Base-by-base conservation (phyloP, 2,797 vertebrate species). In the Darevskia mixta region DNA sequence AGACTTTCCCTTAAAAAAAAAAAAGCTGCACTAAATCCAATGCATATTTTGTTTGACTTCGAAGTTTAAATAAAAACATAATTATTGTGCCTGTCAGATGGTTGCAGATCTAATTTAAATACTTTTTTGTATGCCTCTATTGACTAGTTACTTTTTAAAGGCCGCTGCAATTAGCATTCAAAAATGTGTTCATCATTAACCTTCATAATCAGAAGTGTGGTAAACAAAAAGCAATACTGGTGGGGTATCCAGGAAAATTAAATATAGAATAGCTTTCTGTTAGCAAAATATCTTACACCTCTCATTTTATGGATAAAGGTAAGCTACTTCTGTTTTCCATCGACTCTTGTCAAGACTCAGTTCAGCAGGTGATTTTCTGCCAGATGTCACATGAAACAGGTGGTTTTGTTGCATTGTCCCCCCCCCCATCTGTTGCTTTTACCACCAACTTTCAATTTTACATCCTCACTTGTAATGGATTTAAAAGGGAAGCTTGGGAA, bases 321-420 rank as follows among this genome's bases (percentile, higher is more conserved):
- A 0, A 90, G 3, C 91, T 91, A 87, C 29, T 79, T 90, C 27
- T 5, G 20, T 79, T 72, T 61, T 91, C 85, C 75, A 92, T n/a
- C 79, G 41, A 10, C 71, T 92, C 91, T 87, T 77, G 58, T 91
- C 45, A 91, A 32, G 25, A 1, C n/a, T 94, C 92, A 82, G 78
- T 91, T 71, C 18, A 91, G 86, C 91, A 94, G 77, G 88, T 92
- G 84, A 58, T 92, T 93, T 89, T 85, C 91, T 79, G 49, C 75
- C 90, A 85, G 86, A 93, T 92, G 86, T 82, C 86, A 85, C 89
- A 94, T 94, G 91, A 92, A 95, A 61, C 49, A 76, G 61, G 11
- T n/a, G 85, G 89, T 92, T 82, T 91, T 90, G 90, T 93, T 94
- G 91, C 92, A 92, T 90, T 93, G 93, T 93, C 90, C 88, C 86